Percentiles rank a stretch among this genome's conserved stretches.
Evolutionary conservation across 92 coral and sea anemone genomes (phyloP).

Genomic region (Epizoanthus ramosus): DNA sequence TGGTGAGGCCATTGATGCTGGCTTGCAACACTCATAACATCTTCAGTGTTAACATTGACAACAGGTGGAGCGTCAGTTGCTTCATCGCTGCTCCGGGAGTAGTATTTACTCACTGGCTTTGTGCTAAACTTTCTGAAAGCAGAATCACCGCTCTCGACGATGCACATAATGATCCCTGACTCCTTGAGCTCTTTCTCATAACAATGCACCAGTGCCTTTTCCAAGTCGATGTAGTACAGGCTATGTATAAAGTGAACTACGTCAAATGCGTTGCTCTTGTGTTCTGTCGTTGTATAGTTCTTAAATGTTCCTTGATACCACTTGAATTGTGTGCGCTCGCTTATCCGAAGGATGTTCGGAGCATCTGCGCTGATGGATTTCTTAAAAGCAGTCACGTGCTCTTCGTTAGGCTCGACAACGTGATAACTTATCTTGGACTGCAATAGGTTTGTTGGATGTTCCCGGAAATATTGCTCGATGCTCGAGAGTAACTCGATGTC

Average conservation of each 20-base stretch:
- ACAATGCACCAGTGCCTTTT: background rate
- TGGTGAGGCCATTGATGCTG: slow-evolving; percentile 26
- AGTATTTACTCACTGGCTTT: background rate
- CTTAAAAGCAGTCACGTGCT: slow-evolving; percentile 1
- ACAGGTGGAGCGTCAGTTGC: background rate
- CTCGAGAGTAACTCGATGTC: slow-evolving; percentile 16
- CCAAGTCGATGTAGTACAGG: slow-evolving; percentile 7
- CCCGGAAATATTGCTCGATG: background rate
- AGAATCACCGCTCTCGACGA: background rate
- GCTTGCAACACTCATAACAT: slow-evolving; percentile 3
- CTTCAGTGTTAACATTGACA: background rate
- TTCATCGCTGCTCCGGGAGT: background rate
- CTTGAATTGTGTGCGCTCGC: background rate
- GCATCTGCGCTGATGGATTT: slow-evolving; percentile 2
- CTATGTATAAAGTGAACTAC: slow-evolving; percentile 1
- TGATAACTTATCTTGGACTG: slow-evolving; percentile 5
- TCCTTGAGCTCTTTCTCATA: slow-evolving; percentile 8
- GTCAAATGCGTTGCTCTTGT: background rate
- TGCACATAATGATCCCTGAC: background rate
- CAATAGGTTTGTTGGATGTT: background rate
- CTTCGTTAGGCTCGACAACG: slow-evolving; percentile 8
- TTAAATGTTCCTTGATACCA: slow-evolving; percentile 8
- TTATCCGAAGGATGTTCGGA: background rate
- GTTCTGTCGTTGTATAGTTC: background rate
- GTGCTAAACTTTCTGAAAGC: background rate